A percentile compares a stretch with the other conserved stretches of the same genome.
Evolutionary conservation across 2,797 vertebrate species (phyloP).

Genomic region (Etheostoma nigrum): DNA sequence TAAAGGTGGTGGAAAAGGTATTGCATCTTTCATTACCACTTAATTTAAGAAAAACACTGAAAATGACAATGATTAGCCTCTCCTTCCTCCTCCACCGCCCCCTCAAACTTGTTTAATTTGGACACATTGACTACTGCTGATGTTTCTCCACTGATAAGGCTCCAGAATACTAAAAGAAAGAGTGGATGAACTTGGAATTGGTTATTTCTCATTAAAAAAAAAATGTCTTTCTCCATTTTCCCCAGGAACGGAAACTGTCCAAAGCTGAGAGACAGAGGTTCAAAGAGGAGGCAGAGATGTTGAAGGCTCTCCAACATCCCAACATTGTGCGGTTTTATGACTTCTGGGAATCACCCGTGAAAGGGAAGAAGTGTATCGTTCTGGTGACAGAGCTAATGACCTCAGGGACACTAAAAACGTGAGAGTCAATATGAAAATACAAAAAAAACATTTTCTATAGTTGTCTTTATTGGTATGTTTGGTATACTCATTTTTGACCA

Average conservation of each 20-base stretch:
- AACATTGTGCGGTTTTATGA: conserved; percentile 99
- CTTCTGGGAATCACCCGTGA: conserved; percentile 97
- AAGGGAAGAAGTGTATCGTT: conserved; percentile 97
- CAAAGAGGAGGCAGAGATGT: conserved; percentile 99
- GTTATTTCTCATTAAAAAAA: conserved; percentile 6
- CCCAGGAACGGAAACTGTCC: conserved; percentile 95
- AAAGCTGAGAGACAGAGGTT: conserved; percentile 96
- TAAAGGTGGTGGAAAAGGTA: background rate
- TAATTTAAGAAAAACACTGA: conserved; percentile 8
- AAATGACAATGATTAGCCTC: background rate
- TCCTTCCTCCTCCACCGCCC: background rate
- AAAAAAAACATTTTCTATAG: background rate
- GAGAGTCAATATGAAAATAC: conserved; percentile 67
- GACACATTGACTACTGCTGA: background rate
- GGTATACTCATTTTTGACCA: background rate
- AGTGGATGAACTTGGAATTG: background rate
- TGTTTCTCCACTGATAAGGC: conserved; percentile 9
- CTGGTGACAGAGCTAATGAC: conserved; percentile 99
- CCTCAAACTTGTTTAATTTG: conserved; percentile 3
- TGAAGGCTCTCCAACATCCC: conserved; percentile 97
- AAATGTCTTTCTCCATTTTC: conserved; percentile 21
- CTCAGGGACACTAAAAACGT: conserved; percentile 99
- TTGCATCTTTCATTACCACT: background rate
- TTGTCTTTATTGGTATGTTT: background rate
- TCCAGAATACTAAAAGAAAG: conserved; percentile 11